Conservation (phyloP, 1,140 invertebrate genomes). For the Oryctes rhinoceros region DNA sequence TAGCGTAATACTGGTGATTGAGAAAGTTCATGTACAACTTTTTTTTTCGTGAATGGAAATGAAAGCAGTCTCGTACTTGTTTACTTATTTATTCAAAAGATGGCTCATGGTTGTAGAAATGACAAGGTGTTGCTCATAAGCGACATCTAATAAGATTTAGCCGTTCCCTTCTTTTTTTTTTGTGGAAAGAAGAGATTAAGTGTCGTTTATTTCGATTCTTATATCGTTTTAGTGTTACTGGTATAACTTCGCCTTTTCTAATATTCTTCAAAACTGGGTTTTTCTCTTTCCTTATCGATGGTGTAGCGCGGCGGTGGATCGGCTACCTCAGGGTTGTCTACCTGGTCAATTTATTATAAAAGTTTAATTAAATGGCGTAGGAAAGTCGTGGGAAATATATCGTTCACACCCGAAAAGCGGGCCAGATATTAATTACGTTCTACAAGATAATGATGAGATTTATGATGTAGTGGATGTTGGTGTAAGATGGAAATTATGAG, state of each 20-base stretch:
- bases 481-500: background rate
- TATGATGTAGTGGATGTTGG: constrained; percentile 9
- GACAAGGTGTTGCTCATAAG: background rate
- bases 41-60: background rate
- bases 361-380: constrained; percentile 7
- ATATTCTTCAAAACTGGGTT: background rate
- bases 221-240: background rate
- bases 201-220: background rate
- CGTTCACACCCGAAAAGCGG: background rate
- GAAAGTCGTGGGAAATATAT: background rate
- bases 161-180: background rate
- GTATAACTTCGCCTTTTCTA: background rate
- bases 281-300: constrained; percentile 2
- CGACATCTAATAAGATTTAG: too few relatives aligned
- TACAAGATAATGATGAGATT: constrained; percentile 29
- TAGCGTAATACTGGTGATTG: background rate
- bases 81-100: background rate
- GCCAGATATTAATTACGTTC: constrained; percentile 14
- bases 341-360: constrained; percentile 34
- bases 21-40: background rate
- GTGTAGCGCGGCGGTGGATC: background rate
- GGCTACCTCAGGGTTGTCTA: background rate
- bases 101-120: background rate
- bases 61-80: background rate
- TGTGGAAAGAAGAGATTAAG: background rate